These are phyloP conservation scores for Mus musculus DNA, from an alignment of 2,113 vertebrate species.

Conservation along the genomic window GRCm39 chr6:23119501-23120000, in stretches of 20 bases:
- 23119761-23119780: neutral
- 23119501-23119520: neutral
- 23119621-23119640: neutral
- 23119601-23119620: neutral
- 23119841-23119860: neutral
- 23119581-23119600: neutral
- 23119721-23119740: constrained; percentile 16
- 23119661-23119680: neutral
- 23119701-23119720: neutral
- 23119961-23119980: constrained; percentile 22
- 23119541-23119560: neutral
- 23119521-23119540: neutral
- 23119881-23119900: constrained; percentile 10
- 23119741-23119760: neutral
- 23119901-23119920: constrained; percentile 21
- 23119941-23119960: constrained; percentile 56
- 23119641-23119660: constrained; percentile 1
- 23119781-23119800: no score
- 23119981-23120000: constrained; percentile 31
- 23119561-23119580: neutral
- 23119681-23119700: neutral
- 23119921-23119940: neutral
- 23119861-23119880: constrained; percentile 39
- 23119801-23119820: neutral
- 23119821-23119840: neutral